Conservation (phyloP, 1,140 invertebrate species). For the Drosophila carrolli region DNA sequence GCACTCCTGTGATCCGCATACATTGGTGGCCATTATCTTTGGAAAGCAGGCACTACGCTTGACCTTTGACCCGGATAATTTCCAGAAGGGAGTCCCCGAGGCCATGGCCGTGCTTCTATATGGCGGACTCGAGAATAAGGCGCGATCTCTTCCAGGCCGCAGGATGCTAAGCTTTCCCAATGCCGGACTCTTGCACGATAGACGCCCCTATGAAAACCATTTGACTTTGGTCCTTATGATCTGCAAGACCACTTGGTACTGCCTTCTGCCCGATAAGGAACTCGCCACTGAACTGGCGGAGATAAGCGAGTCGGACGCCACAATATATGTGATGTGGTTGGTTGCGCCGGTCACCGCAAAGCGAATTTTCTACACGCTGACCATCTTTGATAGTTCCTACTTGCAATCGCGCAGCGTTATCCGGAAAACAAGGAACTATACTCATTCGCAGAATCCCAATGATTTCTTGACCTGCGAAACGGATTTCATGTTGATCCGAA, state of each 20-base stretch:
- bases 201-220: constrained; percentile 7
- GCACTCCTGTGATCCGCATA: constrained; percentile 11
- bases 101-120: constrained; percentile 38
- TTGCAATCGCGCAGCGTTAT: constrained; percentile 41
- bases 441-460: constrained; percentile 32
- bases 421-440: constrained; percentile 24
- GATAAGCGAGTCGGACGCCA: neutral
- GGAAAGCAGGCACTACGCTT: constrained; percentile 7
- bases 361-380: constrained; percentile 40
- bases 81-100: neutral
- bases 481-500: constrained; percentile 44
- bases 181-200: constrained; percentile 3
- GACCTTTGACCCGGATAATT: constrained; percentile 21
- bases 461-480: constrained; percentile 24
- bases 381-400: constrained; percentile 40
- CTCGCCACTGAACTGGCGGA: constrained; percentile 18
- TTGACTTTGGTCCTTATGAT: constrained; percentile 42
- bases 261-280: constrained; percentile 33
- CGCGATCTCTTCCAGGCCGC: constrained; percentile 7
- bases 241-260: constrained; percentile 39
- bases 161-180: constrained; percentile 26
- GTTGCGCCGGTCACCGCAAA: constrained; percentile 19
- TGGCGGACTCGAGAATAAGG: constrained; percentile 20
- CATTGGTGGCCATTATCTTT: neutral
- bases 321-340: constrained; percentile 54